A percentile compares a stretch with the other conserved stretches of the same genome.
phyloP scores from a whole-genome alignment of 2,797 vertebrate genomes.

The Nannoperca obscura region DNA sequence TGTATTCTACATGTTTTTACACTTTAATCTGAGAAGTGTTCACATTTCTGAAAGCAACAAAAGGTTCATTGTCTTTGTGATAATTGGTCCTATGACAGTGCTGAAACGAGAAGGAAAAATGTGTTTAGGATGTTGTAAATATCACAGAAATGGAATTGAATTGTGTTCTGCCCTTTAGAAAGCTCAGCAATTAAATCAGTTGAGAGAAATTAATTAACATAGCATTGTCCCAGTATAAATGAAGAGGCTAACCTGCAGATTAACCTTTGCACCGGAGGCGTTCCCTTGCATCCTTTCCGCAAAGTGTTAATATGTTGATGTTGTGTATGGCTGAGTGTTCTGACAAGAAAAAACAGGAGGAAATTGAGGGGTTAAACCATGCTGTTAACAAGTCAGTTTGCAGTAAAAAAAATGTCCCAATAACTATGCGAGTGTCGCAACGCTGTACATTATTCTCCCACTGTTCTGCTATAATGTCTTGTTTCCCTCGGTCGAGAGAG shows the following conservation, averaged over 20 bases:
- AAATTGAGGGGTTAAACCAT: slow-evolving; percentile 29
- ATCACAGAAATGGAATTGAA: slow-evolving; percentile 18
- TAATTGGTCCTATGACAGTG: slow-evolving; percentile 72
- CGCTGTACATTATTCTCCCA: slow-evolving; percentile 31
- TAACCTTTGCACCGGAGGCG: slow-evolving; percentile 54
- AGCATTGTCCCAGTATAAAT: slow-evolving; percentile 24
- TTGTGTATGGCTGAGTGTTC: slow-evolving; percentile 88
- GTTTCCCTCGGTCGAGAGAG: slow-evolving; percentile 62
- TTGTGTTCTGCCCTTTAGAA: slow-evolving; percentile 23
- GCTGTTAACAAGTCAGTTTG: slow-evolving; percentile 50
- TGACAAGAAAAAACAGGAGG: slow-evolving; percentile 61
- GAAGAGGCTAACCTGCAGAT: slow-evolving; percentile 73
- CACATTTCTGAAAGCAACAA: slow-evolving; percentile 71
- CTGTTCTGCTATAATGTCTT: slow-evolving; percentile 37
- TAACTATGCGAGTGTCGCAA: slow-evolving; percentile 14
- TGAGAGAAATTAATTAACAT: slow-evolving; percentile 39
- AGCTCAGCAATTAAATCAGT: slow-evolving; percentile 26
- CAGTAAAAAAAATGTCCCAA: slow-evolving; percentile 34
- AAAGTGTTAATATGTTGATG: slow-evolving; percentile 77
- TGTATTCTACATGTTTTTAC: slow-evolving; percentile 79
- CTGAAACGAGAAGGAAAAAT: slow-evolving; percentile 68
- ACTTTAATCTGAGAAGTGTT: slow-evolving; percentile 76
- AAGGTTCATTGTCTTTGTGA: slow-evolving; percentile 72
- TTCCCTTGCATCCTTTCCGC: slow-evolving; percentile 41
- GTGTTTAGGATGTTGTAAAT: slow-evolving; percentile 17